A percentile compares a stretch with the other conserved stretches of the same genome.
Conservation (phyloP, 2,113 vertebrate genomes). For the Ctenodactylus gundi region DNA sequence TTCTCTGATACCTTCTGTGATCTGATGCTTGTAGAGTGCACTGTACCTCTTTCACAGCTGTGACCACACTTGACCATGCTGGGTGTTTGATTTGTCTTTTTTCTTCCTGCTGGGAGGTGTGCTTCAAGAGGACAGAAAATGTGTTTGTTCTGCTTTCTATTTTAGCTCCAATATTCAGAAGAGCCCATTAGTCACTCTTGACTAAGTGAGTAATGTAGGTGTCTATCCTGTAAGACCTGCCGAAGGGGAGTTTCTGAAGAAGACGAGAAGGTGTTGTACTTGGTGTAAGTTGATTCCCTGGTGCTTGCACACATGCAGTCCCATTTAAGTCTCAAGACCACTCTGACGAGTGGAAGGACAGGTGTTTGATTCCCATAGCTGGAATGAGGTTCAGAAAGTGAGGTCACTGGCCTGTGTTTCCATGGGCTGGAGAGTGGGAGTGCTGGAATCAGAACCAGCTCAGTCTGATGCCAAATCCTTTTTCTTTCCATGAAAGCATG, state of each 20-base stretch:
- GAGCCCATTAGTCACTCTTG: neutral
- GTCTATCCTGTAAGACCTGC: neutral
- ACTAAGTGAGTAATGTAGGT: neutral
- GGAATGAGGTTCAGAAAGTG: neutral
- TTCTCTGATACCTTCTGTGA: neutral
- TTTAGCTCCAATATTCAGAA: neutral
- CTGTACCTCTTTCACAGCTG: neutral
- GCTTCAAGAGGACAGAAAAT: neutral
- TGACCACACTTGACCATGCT: neutral
- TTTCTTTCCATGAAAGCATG: neutral
- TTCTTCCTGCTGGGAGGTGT: neutral
- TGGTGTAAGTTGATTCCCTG: neutral
- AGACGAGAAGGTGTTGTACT: neutral
- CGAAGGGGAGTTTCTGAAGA: neutral
- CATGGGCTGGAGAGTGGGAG: neutral
- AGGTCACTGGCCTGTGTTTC: neutral
- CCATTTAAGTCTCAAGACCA: neutral
- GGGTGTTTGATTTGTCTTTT: neutral
- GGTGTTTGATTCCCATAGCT: neutral
- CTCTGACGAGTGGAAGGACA: neutral
- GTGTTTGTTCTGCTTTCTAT: neutral
- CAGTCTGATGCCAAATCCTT: neutral
- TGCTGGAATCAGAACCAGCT: neutral
- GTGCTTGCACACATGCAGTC: neutral
- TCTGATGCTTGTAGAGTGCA: accelerated